phyloP scores from a whole-genome alignment of 2,797 vertebrate species.

The Tinamus major region DNA sequence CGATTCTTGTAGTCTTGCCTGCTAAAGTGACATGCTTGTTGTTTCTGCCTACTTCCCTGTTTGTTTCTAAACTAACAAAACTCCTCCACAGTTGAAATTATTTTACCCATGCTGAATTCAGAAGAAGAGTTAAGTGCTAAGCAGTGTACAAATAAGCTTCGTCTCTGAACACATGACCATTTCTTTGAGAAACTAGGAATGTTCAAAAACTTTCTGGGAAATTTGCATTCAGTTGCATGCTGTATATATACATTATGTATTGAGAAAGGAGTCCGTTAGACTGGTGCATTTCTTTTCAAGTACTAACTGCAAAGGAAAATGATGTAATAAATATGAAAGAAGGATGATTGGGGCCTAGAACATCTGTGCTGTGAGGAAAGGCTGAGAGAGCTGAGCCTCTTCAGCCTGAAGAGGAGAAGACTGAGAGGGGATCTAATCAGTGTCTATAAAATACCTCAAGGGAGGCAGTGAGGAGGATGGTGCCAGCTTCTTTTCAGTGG shows the following conservation, averaged over 20 bases:
- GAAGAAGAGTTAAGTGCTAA: not conserved
- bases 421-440: no score
- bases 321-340: no score
- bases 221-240: not conserved
- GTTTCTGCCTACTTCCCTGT: not conserved
- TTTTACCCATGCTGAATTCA: not conserved
- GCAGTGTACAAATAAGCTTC: not conserved
- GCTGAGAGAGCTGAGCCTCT: no score
- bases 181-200: not conserved
- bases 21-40: slow-evolving; percentile 2
- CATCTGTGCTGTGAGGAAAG: no score
- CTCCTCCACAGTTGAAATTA: not conserved
- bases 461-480: no score
- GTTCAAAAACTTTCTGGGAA: not conserved
- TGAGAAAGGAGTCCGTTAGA: not conserved
- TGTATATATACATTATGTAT: not conserved
- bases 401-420: no score
- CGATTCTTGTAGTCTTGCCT: slow-evolving; percentile 1
- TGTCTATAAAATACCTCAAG: no score
- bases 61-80: not conserved
- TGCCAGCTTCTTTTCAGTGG: no score
- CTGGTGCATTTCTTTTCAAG: not conserved
- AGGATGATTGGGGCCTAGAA: no score
- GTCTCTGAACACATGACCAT: not conserved
- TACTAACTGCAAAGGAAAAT: not conserved